Conservation (phyloP, 1,140 invertebrate species). For the Protaetia brevitarsis region DNA sequence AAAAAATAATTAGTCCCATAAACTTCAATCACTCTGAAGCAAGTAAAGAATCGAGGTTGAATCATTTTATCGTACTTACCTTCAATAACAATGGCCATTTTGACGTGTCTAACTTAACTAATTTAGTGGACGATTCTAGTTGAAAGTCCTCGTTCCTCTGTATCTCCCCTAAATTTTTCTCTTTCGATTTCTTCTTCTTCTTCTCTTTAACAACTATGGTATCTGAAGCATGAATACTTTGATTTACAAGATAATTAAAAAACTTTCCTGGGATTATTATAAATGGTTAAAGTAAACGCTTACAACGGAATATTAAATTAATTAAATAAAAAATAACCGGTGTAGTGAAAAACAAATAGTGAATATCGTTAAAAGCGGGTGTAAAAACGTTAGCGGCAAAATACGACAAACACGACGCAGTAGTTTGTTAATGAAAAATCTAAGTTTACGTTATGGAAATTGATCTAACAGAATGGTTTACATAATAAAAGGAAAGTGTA, state of each 20-base stretch:
- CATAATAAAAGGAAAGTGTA: not conserved
- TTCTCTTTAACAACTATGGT: conserved; percentile 17
- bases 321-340: too few relatives aligned
- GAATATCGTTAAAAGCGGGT: too few relatives aligned
- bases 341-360: too few relatives aligned
- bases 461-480: not conserved
- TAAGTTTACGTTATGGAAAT: too few relatives aligned
- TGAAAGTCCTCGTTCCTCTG: conserved; percentile 73
- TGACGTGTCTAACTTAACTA: conserved; percentile 74
- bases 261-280: not conserved
- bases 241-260: not conserved
- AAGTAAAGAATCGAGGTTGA: conserved; percentile 18
- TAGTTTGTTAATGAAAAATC: too few relatives aligned
- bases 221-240: not conserved
- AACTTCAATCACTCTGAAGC: too few relatives aligned
- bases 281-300: not conserved
- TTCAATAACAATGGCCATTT: conserved; percentile 96
- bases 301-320: too few relatives aligned
- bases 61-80: too few relatives aligned
- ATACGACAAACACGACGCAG: too few relatives aligned
- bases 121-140: conserved; percentile 76
- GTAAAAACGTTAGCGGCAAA: too few relatives aligned
- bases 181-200: conserved; percentile 65
- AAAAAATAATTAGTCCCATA: too few relatives aligned
- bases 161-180: conserved; percentile 60